Conservation (phyloP, 2,113 vertebrate genomes). For the Astatoreochromis straeleni region DNA sequence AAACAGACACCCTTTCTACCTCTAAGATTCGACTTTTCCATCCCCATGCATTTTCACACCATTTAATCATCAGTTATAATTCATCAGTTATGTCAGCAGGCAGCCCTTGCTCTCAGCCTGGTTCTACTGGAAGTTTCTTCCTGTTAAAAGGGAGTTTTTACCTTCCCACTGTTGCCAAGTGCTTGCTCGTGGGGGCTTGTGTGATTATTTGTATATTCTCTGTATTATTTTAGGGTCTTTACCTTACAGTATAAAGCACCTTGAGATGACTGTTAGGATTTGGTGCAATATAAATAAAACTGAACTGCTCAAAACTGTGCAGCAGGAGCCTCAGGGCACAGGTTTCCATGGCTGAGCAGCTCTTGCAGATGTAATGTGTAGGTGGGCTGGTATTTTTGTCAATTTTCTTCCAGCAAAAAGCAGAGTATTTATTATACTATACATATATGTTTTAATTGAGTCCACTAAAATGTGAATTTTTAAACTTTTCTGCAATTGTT, state of each 20-base stretch:
- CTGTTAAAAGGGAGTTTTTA: not conserved
- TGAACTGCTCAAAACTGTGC: not conserved
- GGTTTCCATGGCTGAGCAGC: not conserved
- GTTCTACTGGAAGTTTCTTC: not conserved
- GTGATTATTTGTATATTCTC: not conserved
- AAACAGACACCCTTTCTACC: not conserved
- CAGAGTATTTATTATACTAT: not conserved
- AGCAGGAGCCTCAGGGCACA: not conserved
- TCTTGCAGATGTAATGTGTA: not conserved
- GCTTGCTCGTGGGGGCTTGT: not conserved
- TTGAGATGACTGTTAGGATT: not conserved
- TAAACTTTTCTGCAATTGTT: not conserved
- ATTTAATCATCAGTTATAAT: not conserved
- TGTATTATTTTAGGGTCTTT: not conserved
- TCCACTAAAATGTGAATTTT: not conserved
- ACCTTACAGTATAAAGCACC: not conserved
- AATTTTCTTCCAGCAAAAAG: not conserved
- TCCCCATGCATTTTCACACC: not conserved
- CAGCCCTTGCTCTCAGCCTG: not conserved
- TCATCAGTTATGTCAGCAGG: not conserved
- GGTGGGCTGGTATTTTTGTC: not conserved
- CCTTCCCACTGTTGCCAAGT: not conserved
- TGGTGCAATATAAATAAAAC: not conserved
- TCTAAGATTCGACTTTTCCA: not conserved
- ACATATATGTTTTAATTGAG: not conserved